Conservation (phyloP, 2,888 invertebrate genomes). For the Drosophila seclusa region DNA sequence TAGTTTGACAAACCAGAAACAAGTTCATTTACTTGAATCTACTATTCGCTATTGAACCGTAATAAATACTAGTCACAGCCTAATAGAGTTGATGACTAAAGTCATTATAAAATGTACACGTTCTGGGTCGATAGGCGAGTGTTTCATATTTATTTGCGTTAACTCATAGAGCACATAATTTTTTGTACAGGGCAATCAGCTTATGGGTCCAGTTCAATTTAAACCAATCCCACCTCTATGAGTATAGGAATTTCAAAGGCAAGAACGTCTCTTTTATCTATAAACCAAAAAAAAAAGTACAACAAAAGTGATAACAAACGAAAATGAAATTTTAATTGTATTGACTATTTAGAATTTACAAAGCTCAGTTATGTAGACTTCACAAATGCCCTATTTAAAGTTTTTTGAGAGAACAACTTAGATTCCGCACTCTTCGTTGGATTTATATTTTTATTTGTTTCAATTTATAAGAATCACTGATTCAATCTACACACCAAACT, state of each 20-base stretch:
- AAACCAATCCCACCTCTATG: slow-evolving; percentile 48
- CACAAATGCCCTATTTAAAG: slow-evolving; percentile 25
- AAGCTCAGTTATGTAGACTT: slow-evolving; percentile 8
- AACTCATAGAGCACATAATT: slow-evolving; percentile 16
- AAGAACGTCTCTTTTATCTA: slow-evolving; percentile 46
- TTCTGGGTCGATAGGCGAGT: slow-evolving; percentile 5
- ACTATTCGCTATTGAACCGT: too few species aligned
- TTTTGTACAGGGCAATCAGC: slow-evolving; percentile 34
- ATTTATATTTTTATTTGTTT: background rate
- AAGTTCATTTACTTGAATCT: background rate
- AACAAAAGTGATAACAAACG: slow-evolving; percentile 56
- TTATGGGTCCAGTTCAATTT: slow-evolving; percentile 21
- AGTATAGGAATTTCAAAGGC: slow-evolving; percentile 41
- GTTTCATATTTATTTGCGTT: background rate
- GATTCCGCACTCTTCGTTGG: background rate
- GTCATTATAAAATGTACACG: slow-evolving; percentile 13
- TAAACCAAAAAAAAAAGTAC: slow-evolving; percentile 15
- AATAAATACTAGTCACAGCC: background rate
- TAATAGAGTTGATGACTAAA: background rate
- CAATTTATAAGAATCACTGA: slow-evolving; percentile 13
- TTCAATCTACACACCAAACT: slow-evolving; percentile 33
- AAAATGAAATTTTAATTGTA: slow-evolving; percentile 62
- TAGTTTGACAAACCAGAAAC: background rate
- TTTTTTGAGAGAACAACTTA: background rate
- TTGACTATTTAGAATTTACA: slow-evolving; percentile 17